Base-by-base conservation (phyloP, 2,888 invertebrate genomes). In the Mythimna pallens region DNA sequence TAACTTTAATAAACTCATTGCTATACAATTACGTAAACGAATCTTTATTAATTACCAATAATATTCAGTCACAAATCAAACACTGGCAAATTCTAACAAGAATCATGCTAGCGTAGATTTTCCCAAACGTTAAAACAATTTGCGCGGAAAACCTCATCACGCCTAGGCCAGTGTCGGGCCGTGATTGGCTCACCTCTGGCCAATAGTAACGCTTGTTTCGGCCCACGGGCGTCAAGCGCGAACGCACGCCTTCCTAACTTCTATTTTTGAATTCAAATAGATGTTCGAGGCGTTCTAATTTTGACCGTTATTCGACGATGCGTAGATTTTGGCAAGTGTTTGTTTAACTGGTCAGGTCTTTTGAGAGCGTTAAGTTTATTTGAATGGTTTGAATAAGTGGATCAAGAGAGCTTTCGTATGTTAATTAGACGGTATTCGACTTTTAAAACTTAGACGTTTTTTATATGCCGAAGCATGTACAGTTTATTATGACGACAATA, bases 231-330 rank as follows among this genome's bases (percentile, higher is more conserved):
- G 89, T 87, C 82, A 81, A 80, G 80, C 83, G 92, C 91, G 89
- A 89, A 93, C 90, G 89, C 89, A 94, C 95, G 95, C 95, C 96
- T 93, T 92, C 93, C 92, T 91, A 90, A 92, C 88, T 91, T 93
- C 94, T 94, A 94, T 93, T 94, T 95, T 94, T 90, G 90, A 94
- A 93, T 93, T 93, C 92, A 88, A 92, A 93, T 93, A 92, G 90
- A 89, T 80, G 71, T 86, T 84, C 79, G 82, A 85, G 82, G 81
- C 87, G 83, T 88, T 90, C 89, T 87, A 89, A 89, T 86, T 91
- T 89, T 65, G 78, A 88, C 84, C 83, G 84, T 86, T 88, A 80
- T 74, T 73, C 54, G 76, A 65, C 73, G 70, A 30, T 80, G 66
- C 70, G 43, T 71, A 67, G 70, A 54, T 66, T 80, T 82, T 70